Evolutionary conservation across 2,888 invertebrate genomes (phyloP).

Genomic region (Biston betularia): DNA sequence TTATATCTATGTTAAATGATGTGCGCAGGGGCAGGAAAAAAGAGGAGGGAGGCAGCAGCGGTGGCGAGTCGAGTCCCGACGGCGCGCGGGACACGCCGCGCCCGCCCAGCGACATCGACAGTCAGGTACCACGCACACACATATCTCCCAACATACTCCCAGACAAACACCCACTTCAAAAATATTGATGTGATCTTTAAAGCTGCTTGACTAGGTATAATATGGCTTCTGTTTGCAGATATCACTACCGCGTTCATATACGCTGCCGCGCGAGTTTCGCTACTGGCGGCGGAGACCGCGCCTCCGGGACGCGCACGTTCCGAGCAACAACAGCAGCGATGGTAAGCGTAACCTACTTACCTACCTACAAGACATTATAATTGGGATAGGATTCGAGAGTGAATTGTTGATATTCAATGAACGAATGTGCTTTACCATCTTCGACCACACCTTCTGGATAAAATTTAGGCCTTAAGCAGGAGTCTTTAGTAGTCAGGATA

Average conservation of each 20-base stretch:
- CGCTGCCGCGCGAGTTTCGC: constrained; percentile 94
- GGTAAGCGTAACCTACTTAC: constrained; percentile 77
- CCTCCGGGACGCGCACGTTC: constrained; percentile 89
- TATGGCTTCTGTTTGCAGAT: constrained; percentile 79
- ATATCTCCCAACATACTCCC: too few relatives aligned
- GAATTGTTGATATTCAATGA: too few relatives aligned
- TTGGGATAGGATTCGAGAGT: too few relatives aligned
- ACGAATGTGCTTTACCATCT: too few relatives aligned
- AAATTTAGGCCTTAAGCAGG: too few relatives aligned
- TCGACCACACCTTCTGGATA: too few relatives aligned
- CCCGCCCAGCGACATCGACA: constrained; percentile 90
- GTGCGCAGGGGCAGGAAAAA: constrained; percentile 61
- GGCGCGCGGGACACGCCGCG: constrained; percentile 80
- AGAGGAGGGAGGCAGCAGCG: constrained; percentile 72
- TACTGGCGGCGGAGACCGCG: constrained; percentile 90
- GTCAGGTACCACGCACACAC: constrained; percentile 85
- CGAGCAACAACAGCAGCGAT: constrained; percentile 94
- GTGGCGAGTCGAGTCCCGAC: constrained; percentile 72
- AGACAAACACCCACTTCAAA: too few relatives aligned
- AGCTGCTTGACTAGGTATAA: too few relatives aligned
- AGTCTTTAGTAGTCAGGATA: too few relatives aligned
- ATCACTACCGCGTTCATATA: constrained; percentile 94
- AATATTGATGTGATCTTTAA: too few relatives aligned
- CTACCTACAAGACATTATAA: neutral
- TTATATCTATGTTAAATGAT: neutral